Evolutionary conservation across 2,888 invertebrate species (phyloP), one percentile per base, ranked within the genome.

Genomic region (Nowickia ferox): DNA sequence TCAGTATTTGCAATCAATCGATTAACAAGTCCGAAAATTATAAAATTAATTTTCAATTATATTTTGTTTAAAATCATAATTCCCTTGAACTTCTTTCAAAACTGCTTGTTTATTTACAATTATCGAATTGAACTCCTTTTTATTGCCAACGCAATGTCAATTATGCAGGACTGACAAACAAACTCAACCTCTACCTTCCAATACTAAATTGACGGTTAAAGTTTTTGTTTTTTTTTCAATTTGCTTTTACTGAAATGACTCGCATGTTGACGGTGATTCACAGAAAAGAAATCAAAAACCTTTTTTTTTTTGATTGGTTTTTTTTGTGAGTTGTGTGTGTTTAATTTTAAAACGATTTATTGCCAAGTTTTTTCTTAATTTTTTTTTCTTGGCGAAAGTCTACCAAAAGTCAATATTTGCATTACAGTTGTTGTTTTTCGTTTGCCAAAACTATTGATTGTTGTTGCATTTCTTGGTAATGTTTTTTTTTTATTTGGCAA

Each of bases 331-430:
- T 69, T 69, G 77, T 77, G 48, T 77, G 48, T 68, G 68, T 71
- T 78, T 17, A 63, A 72, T 71, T 72, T 69, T 46, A 11, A 75
- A 81, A 68, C 66, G 68, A 81, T 81, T 81, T 81, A 68, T 75
- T 68, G 75, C 13, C 30, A 9, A 30, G 22, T 61, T 69, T 51
- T 38, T 69, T 68, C 57, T 71, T 63, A 19, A 53, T 71, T 72
- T 57, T 13, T 17, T 19, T 48, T 40, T 51, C 65, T 63, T 69
- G 79, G 86, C 76, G 86, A 84, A 86, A 86, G 86, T 84, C 79
- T 72, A 38, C 76, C 78, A 78, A 72, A 80, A 86, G 76, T 76
- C 86, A 86, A 86, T 86, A 86, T 86, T 86, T 86, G 86, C 83
- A 83, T 80, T 83, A 83, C 68, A 72, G 71, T 72, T 86, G 69